These are phyloP conservation scores for Hypena proboscidalis DNA, from an alignment of 2,888 invertebrate species.

Conservation along the genomic window DNA sequence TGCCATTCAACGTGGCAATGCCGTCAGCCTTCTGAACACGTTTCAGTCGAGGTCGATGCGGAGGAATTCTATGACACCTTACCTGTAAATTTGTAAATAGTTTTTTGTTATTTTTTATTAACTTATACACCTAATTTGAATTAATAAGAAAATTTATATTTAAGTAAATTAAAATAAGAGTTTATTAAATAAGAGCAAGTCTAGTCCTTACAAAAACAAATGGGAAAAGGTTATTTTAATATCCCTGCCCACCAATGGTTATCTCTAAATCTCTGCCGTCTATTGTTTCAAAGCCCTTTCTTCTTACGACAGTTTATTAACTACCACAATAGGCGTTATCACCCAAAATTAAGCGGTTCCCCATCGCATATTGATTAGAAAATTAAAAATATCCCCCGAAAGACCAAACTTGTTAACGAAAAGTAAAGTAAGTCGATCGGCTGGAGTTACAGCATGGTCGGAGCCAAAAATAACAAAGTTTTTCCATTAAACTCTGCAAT, in stretches of 20 bases:
- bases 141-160: too few relatives aligned
- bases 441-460: slow-evolving; percentile 27
- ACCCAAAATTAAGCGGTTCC: slow-evolving; percentile 33
- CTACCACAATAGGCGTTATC: slow-evolving; percentile 40
- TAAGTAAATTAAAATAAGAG: too few relatives aligned
- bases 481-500: slow-evolving; percentile 58
- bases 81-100: too few relatives aligned
- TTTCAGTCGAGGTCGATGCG: too few relatives aligned
- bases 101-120: too few relatives aligned
- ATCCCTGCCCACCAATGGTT: slow-evolving; percentile 21
- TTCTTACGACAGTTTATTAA: slow-evolving; percentile 22
- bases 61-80: too few relatives aligned
- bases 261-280: slow-evolving; percentile 27
- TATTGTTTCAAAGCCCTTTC: slow-evolving; percentile 32
- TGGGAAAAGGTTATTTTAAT: slow-evolving; percentile 18
- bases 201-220: too few relatives aligned
- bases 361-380: slow-evolving; percentile 43
- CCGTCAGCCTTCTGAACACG: too few relatives aligned
- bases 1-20: too few relatives aligned
- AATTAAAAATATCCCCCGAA: slow-evolving; percentile 39
- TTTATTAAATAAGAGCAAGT: too few relatives aligned
- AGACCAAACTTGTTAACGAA: slow-evolving; percentile 41
- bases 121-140: too few relatives aligned
- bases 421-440: slow-evolving; percentile 38
- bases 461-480: slow-evolving; percentile 55